Evolutionary conservation across 1,140 invertebrate genomes (phyloP), one percentile per base, ranked within the genome.

Genomic region (Aleiodes sp.): DNA sequence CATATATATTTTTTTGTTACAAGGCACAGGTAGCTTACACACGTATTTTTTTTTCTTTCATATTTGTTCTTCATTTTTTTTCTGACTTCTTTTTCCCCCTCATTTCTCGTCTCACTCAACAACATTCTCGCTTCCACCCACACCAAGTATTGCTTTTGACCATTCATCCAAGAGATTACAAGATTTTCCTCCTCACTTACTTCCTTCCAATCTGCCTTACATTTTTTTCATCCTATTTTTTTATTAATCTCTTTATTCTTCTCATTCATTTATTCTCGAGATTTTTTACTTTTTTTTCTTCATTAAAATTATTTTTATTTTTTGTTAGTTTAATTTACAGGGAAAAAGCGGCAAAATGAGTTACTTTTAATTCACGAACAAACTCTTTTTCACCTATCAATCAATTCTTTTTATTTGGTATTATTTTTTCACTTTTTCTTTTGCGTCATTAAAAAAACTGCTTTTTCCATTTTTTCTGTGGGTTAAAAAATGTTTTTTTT

Each of bases 21-120:
- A 86, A 85, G 84, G 84, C 84, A 86, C 84, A 86, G 80, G 84
- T 86, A 85, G 84, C 82, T 82, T 79, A 81, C 80, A 82, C 79
- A 80, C 78, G 73, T 79, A 76, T 76, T 75, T 77, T n/a, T 72
- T 68, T 62, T 64, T 56, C 62, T 60, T 37, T 70, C 69, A 41
- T 65, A 70, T 71, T 67, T 68, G 37, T 64, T 12, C 33, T 68
- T 16, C 28, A 60, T 68, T 71, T 68, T 71, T 46, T 24, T n/a
- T 70, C 63, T 67, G 70, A 73, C 39, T 65, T 67, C 68, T 64
- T 67, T 60, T n/a, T 7, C 43, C n/a, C 24, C 19, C 16, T 39
- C 62, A 67, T 60, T 26, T 75, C 29, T 70, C 29, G 35, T 74
- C 69, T 68, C 65, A 67, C 56, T 77, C 70, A 28, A 43, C 29